Evolutionary conservation across 2,888 invertebrate species (phyloP), one percentile per base, ranked within the genome.

Genomic region (Synergus gifuensis): DNA sequence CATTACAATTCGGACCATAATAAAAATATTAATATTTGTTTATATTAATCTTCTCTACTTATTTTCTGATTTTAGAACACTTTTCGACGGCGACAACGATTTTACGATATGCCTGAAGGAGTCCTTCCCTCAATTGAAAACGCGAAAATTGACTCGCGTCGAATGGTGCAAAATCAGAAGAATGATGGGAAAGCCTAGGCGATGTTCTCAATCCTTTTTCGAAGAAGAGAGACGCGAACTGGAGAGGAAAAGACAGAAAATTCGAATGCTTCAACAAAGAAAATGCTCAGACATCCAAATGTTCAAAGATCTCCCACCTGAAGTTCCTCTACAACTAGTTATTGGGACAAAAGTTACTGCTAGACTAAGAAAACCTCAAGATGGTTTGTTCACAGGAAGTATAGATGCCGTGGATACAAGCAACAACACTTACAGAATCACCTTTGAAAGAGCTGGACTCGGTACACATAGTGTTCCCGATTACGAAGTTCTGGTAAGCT

Each of bases 401-500:
- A 97, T 99, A 84, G 98, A 98, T 93, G 99, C 98, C 54, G 97
- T 99, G 36, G 98, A 99, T 90, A 98, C 98, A 7, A 96, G 97
- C 5, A 97, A 98, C 89, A 98, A 98, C 88, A 97, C 98, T 11
- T 99, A 99, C 92, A 94, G 99, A 87, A 97, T 99, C 86, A 97
- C 98, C 1, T 99, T 99, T 93, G 98, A 98, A 92, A 94, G 98
- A 77, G 95, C 95, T 64, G 98, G 98, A 66, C 93, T 99, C 62
- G 98, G 98, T 0, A 98, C 98, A 7, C 98, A 98, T 93, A 98
- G 98, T 78, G 97, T 99, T 82, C 98, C 98, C 36, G 99, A 99
- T 93, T 98, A 96, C 93, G 99, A 99, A 94, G 98, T 99, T 83
- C 93, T 98, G 86, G 93, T 93, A 89, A 88, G 89, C 36, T 36